Evolutionary conservation across 1,140 invertebrate genomes (phyloP).

Genomic region (Hypothenemus hampei): DNA sequence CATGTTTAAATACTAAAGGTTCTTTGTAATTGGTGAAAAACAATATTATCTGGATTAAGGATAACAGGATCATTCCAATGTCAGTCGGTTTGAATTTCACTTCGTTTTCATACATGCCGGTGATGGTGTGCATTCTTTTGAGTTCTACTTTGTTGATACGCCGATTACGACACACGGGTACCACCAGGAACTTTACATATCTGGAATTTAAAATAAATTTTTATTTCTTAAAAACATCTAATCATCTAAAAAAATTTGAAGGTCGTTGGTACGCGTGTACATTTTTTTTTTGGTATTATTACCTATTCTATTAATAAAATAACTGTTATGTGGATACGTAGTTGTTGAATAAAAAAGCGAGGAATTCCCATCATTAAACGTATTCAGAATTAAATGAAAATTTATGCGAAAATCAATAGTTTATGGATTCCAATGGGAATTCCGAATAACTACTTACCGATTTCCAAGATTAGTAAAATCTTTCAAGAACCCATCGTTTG

Average conservation of each 20-base stretch:
- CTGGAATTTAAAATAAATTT: conserved; percentile 17
- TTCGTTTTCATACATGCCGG: conserved; percentile 68
- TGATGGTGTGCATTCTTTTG: conserved; percentile 34
- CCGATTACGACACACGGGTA: conserved; percentile 17
- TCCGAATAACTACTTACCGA: conserved; percentile 22
- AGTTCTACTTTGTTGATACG: conserved; percentile 9
- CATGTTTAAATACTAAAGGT: conserved; percentile 11
- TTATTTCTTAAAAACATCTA: neutral
- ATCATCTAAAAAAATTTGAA: no score
- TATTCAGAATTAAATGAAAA: no score
- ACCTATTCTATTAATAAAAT: no score
- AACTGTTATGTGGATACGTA: no score
- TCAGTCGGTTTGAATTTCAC: conserved; percentile 80
- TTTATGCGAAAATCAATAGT: no score
- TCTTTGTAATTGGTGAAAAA: conserved; percentile 55
- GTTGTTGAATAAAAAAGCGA: no score
- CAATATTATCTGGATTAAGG: conserved; percentile 62
- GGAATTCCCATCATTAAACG: no score
- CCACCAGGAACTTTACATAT: conserved; percentile 23
- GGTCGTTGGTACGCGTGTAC: no score
- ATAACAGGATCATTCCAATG: conserved; percentile 74
- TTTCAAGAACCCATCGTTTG: conserved; percentile 55
- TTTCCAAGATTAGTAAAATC: conserved; percentile 47
- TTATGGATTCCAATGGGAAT: no score
- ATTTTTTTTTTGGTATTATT: no score